A percentile compares a stretch with the other conserved stretches of the same genome.
phyloP scores from a whole-genome alignment of 1,140 invertebrate species.

The Eupristina koningsbergeri region DNA sequence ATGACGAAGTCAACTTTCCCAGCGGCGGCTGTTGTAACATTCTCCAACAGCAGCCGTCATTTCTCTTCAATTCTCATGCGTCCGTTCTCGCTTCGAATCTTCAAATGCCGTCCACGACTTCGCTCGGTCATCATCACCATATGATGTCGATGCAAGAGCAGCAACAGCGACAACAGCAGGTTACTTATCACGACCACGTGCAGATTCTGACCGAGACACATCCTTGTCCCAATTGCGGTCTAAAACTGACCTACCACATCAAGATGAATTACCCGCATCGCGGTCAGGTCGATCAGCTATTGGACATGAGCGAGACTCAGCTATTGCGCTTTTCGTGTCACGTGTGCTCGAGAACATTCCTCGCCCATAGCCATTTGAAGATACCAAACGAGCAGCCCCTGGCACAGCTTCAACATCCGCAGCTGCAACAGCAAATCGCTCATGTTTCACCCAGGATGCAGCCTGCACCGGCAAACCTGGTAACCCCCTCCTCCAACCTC shows the following conservation, averaged over 20 bases:
- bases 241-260: conserved; percentile 70
- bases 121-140: conserved; percentile 41
- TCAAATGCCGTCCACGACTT: conserved; percentile 57
- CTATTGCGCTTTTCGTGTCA: conserved; percentile 63
- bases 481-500: neutral
- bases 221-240: conserved; percentile 66
- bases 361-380: conserved; percentile 63
- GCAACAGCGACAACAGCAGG: conserved; percentile 57
- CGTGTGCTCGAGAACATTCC: conserved; percentile 64
- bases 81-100: conserved; percentile 62
- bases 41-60: conserved; percentile 59
- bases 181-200: conserved; percentile 59
- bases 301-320: conserved; percentile 52
- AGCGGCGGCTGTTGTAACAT: conserved; percentile 60
- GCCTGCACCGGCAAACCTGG: neutral
- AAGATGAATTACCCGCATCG: conserved; percentile 62
- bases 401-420: neutral
- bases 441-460: conserved; percentile 28
- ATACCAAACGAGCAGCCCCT: conserved; percentile 64
- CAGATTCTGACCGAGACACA: conserved; percentile 65
- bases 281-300: conserved; percentile 55
- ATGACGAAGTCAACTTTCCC: conserved; percentile 56
- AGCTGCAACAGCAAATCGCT: conserved; percentile 8
- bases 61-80: conserved; percentile 63
- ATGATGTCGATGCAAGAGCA: conserved; percentile 54